Conservation (phyloP, 2,797 vertebrate species). For the Enteromius radiatus region DNA sequence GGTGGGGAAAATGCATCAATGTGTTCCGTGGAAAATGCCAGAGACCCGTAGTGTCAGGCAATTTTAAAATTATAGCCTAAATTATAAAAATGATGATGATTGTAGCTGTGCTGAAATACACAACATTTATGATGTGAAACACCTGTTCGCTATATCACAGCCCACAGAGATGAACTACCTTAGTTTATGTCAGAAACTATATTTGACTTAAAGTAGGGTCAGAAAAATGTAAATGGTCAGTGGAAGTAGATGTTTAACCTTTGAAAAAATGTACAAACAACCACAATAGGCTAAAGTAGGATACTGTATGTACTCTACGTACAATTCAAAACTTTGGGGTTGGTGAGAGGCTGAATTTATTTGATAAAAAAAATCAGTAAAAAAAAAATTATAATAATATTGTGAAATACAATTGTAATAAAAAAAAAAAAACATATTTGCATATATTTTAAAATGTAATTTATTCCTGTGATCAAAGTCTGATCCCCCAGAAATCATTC, state of each 20-base stretch:
- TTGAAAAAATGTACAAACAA: background rate
- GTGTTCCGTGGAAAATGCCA: constrained; percentile 34
- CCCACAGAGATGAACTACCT: background rate
- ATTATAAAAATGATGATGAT: background rate
- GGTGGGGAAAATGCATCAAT: constrained; percentile 47
- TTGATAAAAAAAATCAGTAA: background rate
- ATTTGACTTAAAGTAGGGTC: background rate
- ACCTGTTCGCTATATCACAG: background rate
- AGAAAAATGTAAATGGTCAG: background rate
- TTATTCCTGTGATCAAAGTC: no score
- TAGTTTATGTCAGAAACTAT: background rate
- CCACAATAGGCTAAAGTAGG: background rate
- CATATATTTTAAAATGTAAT: background rate
- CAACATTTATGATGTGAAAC: background rate
- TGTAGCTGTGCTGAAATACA: background rate
- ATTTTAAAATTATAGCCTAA: background rate
- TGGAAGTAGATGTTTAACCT: background rate
- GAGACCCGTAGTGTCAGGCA: background rate
- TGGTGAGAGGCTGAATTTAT: background rate
- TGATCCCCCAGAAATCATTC: background rate
- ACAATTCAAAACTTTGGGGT: background rate
- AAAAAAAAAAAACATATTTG: background rate
- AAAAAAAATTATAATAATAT: no score
- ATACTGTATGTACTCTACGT: background rate
- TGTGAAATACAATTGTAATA: background rate